These are phyloP conservation scores for Poeciliopsis gracilis DNA, from an alignment of 2,797 vertebrate genomes.

Conservation along the genomic window DNA sequence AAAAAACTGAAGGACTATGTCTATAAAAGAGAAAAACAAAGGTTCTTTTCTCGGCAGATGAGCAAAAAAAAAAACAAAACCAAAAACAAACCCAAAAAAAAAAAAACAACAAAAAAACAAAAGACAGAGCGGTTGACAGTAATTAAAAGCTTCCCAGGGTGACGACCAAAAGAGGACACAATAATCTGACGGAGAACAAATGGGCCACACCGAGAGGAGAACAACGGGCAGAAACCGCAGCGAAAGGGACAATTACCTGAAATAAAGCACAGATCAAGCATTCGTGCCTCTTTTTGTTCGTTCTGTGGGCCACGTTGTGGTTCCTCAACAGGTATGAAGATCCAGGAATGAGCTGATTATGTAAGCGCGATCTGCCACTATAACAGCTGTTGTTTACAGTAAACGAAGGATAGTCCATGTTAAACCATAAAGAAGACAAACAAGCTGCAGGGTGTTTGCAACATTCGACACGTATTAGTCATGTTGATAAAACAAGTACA, in stretches of 20 bases:
- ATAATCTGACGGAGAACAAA: constrained; percentile 12
- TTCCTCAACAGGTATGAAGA: not conserved
- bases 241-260: not conserved
- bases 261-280: not conserved
- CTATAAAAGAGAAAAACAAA: constrained; percentile 4
- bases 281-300: not conserved
- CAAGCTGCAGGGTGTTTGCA: not conserved
- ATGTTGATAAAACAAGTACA: not conserved
- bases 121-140: not conserved
- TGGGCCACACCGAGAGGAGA: not conserved
- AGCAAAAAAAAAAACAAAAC: not conserved
- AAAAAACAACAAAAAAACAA: not conserved
- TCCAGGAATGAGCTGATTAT: not conserved
- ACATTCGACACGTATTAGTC: not conserved
- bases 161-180: not conserved
- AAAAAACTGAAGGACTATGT: not conserved
- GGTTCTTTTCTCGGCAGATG: not conserved
- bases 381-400: not conserved
- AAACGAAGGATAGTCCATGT: not conserved
- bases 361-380: not conserved
- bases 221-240: not conserved
- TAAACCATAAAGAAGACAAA: not conserved
- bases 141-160: constrained; percentile 6
- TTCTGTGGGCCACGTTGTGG: not conserved
- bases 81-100: not conserved